phyloP scores from a whole-genome alignment of 2,888 invertebrate species.

The Cephus runcator region DNA sequence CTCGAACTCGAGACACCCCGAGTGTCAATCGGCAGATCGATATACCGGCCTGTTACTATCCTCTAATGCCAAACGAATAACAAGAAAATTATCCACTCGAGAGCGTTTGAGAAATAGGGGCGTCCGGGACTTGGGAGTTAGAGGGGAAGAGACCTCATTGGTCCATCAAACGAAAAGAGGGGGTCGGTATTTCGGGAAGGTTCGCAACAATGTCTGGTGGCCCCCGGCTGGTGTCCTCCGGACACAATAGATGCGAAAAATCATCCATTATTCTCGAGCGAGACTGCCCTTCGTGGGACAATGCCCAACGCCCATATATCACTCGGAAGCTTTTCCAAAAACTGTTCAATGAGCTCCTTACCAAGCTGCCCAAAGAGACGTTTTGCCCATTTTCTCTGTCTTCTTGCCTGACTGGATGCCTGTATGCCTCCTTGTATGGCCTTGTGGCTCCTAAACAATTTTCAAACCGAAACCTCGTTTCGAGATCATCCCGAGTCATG shows the following conservation, averaged over 20 bases:
- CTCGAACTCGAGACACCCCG: slow-evolving; percentile 27
- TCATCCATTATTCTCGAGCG: slow-evolving; percentile 61
- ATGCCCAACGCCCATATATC: slow-evolving; percentile 63
- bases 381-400: slow-evolving; percentile 23
- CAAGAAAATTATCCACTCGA: slow-evolving; percentile 65
- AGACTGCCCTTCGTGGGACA: slow-evolving; percentile 41
- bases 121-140: slow-evolving; percentile 11
- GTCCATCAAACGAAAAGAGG: slow-evolving; percentile 15
- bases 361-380: slow-evolving; percentile 35
- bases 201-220: slow-evolving; percentile 52
- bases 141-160: slow-evolving; percentile 16
- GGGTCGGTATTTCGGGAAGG: slow-evolving; percentile 42
- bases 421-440: too few species aligned
- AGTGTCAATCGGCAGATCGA: slow-evolving; percentile 36
- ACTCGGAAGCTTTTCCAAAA: slow-evolving; percentile 59
- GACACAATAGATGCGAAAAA: slow-evolving; percentile 63
- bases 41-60: slow-evolving; percentile 6
- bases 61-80: slow-evolving; percentile 59
- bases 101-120: slow-evolving; percentile 41
- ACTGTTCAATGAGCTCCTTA: slow-evolving; percentile 45
- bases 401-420: slow-evolving; percentile 11
- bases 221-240: slow-evolving; percentile 37
- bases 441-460: slow-evolving; percentile 30
- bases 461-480: slow-evolving; percentile 45
- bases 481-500: neutral